A percentile compares a stretch with the other conserved stretches of the same genome.
Evolutionary conservation across 2,113 vertebrate species (phyloP).

Genomic region (Hymenochirus boettgeri): DNA sequence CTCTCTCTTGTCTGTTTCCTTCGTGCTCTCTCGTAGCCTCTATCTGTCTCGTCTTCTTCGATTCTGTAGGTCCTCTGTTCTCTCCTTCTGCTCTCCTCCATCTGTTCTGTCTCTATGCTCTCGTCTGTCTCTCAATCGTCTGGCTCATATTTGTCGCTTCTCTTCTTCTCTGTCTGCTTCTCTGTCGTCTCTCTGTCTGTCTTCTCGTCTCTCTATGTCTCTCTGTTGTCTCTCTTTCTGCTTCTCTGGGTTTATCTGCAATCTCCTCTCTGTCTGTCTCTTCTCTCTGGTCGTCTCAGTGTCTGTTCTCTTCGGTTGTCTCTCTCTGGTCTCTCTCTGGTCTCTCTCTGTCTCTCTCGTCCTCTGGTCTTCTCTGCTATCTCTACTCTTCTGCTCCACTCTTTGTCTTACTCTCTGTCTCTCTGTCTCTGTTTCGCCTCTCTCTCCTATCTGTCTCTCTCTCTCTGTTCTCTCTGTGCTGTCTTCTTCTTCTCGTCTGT

Average conservation of each 20-base stretch:
- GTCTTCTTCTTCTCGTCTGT: not conserved
- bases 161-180: not conserved
- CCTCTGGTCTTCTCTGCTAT: not conserved
- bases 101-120: not conserved
- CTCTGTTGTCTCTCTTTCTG: not conserved
- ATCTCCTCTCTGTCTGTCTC: not conserved
- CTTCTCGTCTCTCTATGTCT: too few species aligned
- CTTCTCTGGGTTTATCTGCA: too few species aligned
- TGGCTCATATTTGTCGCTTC: not conserved
- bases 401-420: not conserved
- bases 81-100: not conserved
- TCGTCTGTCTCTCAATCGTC: not conserved
- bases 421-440: not conserved
- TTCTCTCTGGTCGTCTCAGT: not conserved
- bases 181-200: too few species aligned
- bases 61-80: not conserved
- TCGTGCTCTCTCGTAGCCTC: not conserved
- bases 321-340: too few species aligned
- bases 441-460: too few species aligned
- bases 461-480: too few species aligned
- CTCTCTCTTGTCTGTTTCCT: not conserved
- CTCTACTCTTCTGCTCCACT: not conserved
- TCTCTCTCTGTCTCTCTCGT: not conserved
- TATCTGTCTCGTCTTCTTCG: not conserved
- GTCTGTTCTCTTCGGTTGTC: not conserved